Evolutionary conservation across 2,113 vertebrate species (phyloP).

Genomic region (Blennius ocellaris): DNA sequence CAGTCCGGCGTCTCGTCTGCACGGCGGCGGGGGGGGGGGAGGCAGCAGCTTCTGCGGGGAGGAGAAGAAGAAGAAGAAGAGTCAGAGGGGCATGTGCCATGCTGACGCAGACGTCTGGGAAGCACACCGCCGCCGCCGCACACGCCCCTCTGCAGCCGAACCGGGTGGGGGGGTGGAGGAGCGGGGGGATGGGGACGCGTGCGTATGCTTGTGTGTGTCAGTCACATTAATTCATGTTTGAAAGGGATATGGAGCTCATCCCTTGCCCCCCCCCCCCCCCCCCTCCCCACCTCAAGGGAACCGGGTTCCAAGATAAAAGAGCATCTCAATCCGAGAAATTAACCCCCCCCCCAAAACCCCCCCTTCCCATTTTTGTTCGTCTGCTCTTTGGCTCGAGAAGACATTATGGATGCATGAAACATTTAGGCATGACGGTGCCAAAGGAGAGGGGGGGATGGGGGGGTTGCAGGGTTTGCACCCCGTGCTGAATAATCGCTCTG

Average conservation of each 20-base stretch:
- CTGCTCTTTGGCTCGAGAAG: not conserved
- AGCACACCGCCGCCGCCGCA: conserved; percentile 31
- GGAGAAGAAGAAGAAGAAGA: conserved; percentile 23
- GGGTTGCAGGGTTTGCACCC: conserved; percentile 43
- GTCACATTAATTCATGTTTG: conserved; percentile 59
- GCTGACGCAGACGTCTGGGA: conserved; percentile 17
- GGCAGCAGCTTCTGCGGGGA: conserved; percentile 56
- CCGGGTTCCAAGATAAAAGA: conserved; percentile 31
- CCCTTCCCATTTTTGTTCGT: conserved; percentile 8
- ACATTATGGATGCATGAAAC: conserved; percentile 33
- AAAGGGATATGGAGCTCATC: conserved; percentile 50
- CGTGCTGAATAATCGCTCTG: conserved; percentile 73
- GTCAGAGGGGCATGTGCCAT: conserved; percentile 20
- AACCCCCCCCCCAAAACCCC: too few species aligned
- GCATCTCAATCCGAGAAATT: conserved; percentile 29
- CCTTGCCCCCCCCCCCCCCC: too few species aligned
- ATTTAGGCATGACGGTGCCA: conserved; percentile 23
- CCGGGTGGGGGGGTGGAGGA: conserved; percentile 4
- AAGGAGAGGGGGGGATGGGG: conserved; percentile 45
- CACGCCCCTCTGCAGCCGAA: conserved; percentile 35
- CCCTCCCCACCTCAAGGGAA: conserved; percentile 19
- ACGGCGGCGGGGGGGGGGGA: conserved; percentile 30
- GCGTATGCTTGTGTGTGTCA: conserved; percentile 3
- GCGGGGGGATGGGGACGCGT: conserved; percentile 25
- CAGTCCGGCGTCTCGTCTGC: conserved; percentile 46